Evolutionary conservation across 1,140 invertebrate genomes (phyloP), one percentile per base, ranked within the genome.

Genomic region (Varroa destructor): DNA sequence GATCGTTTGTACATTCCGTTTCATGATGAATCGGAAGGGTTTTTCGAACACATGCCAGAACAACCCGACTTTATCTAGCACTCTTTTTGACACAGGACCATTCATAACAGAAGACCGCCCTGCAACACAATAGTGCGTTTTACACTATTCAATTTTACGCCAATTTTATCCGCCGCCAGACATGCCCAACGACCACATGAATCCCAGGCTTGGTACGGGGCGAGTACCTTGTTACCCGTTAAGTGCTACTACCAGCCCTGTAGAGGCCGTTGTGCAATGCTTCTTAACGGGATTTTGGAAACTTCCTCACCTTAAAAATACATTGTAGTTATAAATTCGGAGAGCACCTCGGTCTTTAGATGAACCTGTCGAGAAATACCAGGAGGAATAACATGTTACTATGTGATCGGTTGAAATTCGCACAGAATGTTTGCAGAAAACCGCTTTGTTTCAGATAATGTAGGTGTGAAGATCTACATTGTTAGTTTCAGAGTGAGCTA

Each of bases 101-200:
- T 46, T 37, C 12, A 43, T 40, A 40, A 40, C 14, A 2, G 61
- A 43, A 40, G 12, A 46, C 61, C 14, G 61, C 61, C 61, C 61
- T 67, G 61, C 61, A 67, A 67, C 61, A 67, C 61, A 43, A 46
- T 37, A 67, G 61, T 67, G 61, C 61, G 40, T n/a, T 25, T 25
- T 25, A 25, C 25, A 25, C 25, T 25, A 46, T 37, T 12, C 12
- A 67, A 67, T 6, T 25, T 25, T 25, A 58, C 57, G 57, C 57
- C 40, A 3, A 36, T 58, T 36, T 12, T 58, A 36, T 58, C 12
- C 6, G 40, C 3, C 25, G 25, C 10, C 55, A n/a, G n/a, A 56
- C 10, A 12, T 12, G 10, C 10, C n/a, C 55, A 56, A 56, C 10
- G 10, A 56, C n/a, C 55, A 12, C 55, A 56, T 56, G 55, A 56